A percentile compares a stretch with the other conserved stretches of the same genome.
Conservation (phyloP, 2,888 invertebrate genomes). For the Coronaproctus castanopsis region DNA sequence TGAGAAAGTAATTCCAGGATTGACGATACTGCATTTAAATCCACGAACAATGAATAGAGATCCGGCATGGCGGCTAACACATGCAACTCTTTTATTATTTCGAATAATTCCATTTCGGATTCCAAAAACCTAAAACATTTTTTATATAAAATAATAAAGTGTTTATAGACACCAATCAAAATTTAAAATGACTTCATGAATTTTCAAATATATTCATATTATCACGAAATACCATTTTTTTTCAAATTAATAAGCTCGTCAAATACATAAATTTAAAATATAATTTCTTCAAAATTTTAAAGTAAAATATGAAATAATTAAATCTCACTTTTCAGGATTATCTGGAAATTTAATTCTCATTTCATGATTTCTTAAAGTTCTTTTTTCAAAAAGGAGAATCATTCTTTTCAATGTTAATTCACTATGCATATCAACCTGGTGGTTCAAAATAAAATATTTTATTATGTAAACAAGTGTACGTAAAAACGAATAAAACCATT, state of each 20-base stretch:
- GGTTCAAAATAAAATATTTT: no score
- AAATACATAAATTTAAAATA: no score
- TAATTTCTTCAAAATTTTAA: neutral
- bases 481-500: no score
- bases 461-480: no score
- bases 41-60: slow-evolving; percentile 75
- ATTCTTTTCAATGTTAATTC: slow-evolving; percentile 71
- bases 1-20: slow-evolving; percentile 82
- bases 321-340: slow-evolving; percentile 60
- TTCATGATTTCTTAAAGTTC: slow-evolving; percentile 82
- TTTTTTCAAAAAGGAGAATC: slow-evolving; percentile 81
- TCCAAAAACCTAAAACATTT: slow-evolving; percentile 55
- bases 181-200: neutral
- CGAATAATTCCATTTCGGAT: slow-evolving; percentile 83
- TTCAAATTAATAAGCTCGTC: no score
- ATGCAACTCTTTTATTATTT: slow-evolving; percentile 73
- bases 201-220: neutral
- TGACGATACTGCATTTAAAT: slow-evolving; percentile 70
- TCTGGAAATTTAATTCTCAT: slow-evolving; percentile 97
- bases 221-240: neutral
- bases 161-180: slow-evolving; percentile 1
- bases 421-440: slow-evolving; percentile 63
- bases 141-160: neutral
- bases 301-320: neutral
- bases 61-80: slow-evolving; percentile 88